Base-by-base conservation (phyloP, 1,140 invertebrate genomes). In the Drosophila novamexicana region DNA sequence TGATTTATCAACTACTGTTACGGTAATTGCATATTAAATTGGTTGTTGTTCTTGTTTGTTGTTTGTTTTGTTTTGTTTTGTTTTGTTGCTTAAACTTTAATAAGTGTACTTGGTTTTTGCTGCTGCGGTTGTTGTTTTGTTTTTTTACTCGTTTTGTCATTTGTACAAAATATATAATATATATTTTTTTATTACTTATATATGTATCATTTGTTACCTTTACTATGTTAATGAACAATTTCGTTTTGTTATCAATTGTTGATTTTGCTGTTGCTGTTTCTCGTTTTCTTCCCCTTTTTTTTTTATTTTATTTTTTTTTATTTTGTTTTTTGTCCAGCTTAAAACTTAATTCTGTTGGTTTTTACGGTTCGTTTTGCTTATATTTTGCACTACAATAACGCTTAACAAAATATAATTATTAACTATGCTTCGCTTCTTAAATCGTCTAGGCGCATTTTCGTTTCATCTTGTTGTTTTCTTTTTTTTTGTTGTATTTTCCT, bases 1-100 rank as follows among this genome's bases (percentile, higher is more conserved):
- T 90, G 86, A 90, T 90, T 90, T 90, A 90, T 90, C 86, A 90
- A 90, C 86, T 90, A 90, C 86, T 82, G 57, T 83, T 90, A 74
- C 72, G 75, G 75, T 86, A 90, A 90, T 90, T 88, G 79, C 81
- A 90, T 82, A 86, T 86, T 90, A 83, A 82, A 90, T 88, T 90
- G 85, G 74, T 90, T 90, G 74, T 81, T 77, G 22, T 85, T 80
- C 44, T 39, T 67, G 47, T 49, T 29, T 44, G 22, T 29, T 29
- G 22, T 29, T 79, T 18, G 18, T 18, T 18, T 18, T 36, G 59
- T 67, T 42, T 79, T 81, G 54, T 70, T 77, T 63, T 53, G 40
- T 66, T 56, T 71, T 79, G 68, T 84, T 90, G 78, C 86, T 90
- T 90, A 86, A 78, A 81, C 64, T 77, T 77, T 90, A 90, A 89